These are phyloP conservation scores for Gulo gulo DNA, from an alignment of 2,113 vertebrate species.

Conservation along the genomic window DNA sequence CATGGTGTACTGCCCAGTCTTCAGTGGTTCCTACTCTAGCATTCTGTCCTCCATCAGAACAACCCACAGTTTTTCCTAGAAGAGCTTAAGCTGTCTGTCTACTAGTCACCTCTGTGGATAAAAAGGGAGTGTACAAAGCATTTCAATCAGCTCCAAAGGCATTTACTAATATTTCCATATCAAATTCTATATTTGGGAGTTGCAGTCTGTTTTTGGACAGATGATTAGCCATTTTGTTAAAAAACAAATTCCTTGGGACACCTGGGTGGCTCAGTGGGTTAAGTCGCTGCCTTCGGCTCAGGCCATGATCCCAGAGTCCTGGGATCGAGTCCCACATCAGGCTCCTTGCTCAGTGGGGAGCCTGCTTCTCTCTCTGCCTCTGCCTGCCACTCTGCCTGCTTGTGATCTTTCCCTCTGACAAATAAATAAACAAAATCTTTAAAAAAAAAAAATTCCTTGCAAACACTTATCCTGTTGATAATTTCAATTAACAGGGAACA, in stretches of 20 bases:
- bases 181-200: neutral
- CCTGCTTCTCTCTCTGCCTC: too few relatives aligned
- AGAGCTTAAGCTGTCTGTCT: neutral
- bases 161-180: neutral
- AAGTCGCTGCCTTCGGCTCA: too few relatives aligned
- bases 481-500: neutral
- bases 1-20: accelerated
- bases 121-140: neutral
- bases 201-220: neutral
- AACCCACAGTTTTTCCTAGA: neutral
- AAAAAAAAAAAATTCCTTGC: neutral
- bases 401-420: too few relatives aligned
- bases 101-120: neutral
- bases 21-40: neutral
- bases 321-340: too few relatives aligned
- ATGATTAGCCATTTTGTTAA: neutral
- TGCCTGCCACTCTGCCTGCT: too few relatives aligned
- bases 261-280: too few relatives aligned
- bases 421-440: too few relatives aligned
- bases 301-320: too few relatives aligned
- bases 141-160: neutral
- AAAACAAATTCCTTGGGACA: neutral
- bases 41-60: neutral
- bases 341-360: too few relatives aligned
- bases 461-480: neutral